Conservation (phyloP, 2,797 vertebrate genomes). For the Bovichtus diacanthus region DNA sequence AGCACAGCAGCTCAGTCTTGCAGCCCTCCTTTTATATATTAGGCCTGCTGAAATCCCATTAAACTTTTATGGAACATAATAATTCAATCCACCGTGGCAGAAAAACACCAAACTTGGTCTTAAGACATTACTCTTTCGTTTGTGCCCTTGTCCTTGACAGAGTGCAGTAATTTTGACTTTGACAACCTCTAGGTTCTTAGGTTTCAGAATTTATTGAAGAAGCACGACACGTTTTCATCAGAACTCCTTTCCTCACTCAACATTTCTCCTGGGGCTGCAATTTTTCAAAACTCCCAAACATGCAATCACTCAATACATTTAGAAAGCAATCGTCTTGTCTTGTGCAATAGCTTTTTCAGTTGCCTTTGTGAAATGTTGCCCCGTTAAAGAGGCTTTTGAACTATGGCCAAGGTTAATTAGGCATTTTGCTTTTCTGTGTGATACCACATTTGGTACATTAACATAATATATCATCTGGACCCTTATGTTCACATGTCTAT, state of each 20-base stretch:
- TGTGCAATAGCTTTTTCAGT: background rate
- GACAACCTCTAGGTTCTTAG: slow-evolving; percentile 42
- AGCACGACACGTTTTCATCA: slow-evolving; percentile 11
- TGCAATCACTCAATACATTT: background rate
- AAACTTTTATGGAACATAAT: slow-evolving; percentile 81
- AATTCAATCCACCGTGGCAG: slow-evolving; percentile 77
- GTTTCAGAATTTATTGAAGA: slow-evolving; percentile 43
- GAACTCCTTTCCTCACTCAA: background rate
- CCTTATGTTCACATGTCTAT: background rate
- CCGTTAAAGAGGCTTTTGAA: background rate
- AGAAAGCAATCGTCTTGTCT: background rate
- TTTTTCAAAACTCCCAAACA: background rate
- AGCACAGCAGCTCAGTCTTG: slow-evolving; percentile 45
- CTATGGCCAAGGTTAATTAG: background rate
- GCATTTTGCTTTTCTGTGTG: background rate
- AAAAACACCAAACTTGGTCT: slow-evolving; percentile 58
- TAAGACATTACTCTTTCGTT: slow-evolving; percentile 59
- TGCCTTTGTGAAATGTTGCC: background rate
- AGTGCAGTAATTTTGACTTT: slow-evolving; percentile 62
- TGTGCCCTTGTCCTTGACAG: slow-evolving; percentile 64
- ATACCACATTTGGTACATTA: background rate
- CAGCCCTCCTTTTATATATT: slow-evolving; percentile 68
- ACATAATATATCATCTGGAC: background rate
- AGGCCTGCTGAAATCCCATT: slow-evolving; percentile 75
- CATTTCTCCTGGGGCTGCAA: background rate